Conservation (phyloP, 1,140 invertebrate species). For the Papilio polytes region DNA sequence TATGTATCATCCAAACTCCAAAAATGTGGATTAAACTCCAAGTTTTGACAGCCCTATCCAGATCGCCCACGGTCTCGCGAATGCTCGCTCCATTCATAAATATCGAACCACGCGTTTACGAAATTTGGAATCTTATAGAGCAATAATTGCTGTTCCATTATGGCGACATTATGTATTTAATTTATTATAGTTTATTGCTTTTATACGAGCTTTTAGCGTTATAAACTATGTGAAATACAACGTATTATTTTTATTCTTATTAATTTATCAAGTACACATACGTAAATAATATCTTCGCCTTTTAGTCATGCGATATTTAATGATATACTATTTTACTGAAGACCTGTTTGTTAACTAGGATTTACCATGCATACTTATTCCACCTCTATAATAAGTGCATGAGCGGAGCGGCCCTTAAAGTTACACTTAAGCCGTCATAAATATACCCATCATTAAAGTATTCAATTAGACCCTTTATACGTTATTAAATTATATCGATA, state of each 20-base stretch:
- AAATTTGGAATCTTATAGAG: slow-evolving; percentile 58
- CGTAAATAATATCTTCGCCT: neutral
- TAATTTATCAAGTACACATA: neutral
- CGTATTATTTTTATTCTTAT: neutral
- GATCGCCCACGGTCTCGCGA: slow-evolving; percentile 65
- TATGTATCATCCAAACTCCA: neutral
- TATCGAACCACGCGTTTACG: slow-evolving; percentile 67
- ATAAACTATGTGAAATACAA: neutral
- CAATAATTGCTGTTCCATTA: slow-evolving; percentile 27
- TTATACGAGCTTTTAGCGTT: neutral
- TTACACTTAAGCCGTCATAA: slow-evolving; percentile 18
- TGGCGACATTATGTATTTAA: slow-evolving; percentile 6
- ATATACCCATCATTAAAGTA: neutral
- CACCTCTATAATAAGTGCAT: neutral
- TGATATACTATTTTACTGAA: neutral
- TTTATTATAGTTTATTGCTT: neutral
- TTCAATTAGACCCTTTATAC: neutral
- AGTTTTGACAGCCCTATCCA: slow-evolving; percentile 42
- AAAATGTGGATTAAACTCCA: neutral
- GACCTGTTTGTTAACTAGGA: slow-evolving; percentile 10
- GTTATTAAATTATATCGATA: neutral
- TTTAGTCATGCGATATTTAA: neutral
- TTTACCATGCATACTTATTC: neutral
- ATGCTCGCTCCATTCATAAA: slow-evolving; percentile 60
- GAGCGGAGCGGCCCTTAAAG: neutral